Percentiles rank a stretch among this genome's conserved stretches.
phyloP scores from a whole-genome alignment of 2,797 vertebrate species.

The Sebastes vulpes region DNA sequence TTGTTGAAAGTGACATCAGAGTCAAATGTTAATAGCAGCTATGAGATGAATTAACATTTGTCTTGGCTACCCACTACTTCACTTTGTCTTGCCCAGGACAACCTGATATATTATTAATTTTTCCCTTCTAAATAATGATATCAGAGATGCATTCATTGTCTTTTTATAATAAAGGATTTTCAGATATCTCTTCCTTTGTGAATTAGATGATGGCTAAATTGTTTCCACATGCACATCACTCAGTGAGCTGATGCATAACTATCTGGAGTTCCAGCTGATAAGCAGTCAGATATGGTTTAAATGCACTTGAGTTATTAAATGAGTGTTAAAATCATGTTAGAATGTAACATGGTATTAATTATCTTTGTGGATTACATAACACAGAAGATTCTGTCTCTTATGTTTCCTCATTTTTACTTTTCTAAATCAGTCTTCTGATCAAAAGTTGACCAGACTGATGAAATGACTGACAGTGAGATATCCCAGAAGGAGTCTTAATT shows the following conservation, averaged over 20 bases:
- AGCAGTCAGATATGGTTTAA: conserved; percentile 57
- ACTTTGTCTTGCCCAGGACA: not conserved
- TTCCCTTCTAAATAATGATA: not conserved
- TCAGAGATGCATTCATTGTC: conserved; percentile 17
- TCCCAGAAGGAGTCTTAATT: conserved; percentile 39
- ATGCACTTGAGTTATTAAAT: conserved; percentile 60
- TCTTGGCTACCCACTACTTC: not conserved
- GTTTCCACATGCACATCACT: conserved; percentile 44
- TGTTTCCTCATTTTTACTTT: not conserved
- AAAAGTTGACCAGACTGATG: conserved; percentile 38
- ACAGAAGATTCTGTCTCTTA: conserved; percentile 31
- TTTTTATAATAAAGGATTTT: conserved; percentile 24
- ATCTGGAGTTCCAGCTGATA: conserved; percentile 71
- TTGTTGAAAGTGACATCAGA: not conserved
- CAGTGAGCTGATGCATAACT: conserved; percentile 51
- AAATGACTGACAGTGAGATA: conserved; percentile 35
- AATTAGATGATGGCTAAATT: conserved; percentile 60
- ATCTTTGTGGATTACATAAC: conserved; percentile 63
- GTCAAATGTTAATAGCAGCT: not conserved
- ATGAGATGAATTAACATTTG: not conserved
- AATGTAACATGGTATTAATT: conserved; percentile 66
- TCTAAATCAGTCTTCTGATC: conserved; percentile 3
- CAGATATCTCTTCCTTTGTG: conserved; percentile 21
- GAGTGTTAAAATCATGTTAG: conserved; percentile 69
- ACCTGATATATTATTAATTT: conserved; percentile 5